Percentiles rank a stretch among this genome's conserved stretches.
Conservation (phyloP, 2,888 invertebrate species). For the Eristalinus sepulchralis region DNA sequence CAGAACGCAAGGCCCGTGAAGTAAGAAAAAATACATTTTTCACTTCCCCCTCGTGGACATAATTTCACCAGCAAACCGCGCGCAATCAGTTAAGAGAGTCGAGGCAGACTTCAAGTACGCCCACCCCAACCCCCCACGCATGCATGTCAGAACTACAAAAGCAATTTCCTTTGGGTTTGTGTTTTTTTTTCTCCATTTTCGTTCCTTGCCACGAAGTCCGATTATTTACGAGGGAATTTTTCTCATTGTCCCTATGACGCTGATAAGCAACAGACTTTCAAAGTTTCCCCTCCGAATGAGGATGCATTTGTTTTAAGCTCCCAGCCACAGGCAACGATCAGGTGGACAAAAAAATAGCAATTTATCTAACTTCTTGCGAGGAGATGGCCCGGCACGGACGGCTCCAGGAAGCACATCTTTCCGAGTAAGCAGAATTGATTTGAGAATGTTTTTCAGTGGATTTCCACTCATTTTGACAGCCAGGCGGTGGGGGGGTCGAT, state of each 20-base stretch:
- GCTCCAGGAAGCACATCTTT: neutral
- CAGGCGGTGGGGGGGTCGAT: neutral
- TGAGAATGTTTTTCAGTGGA: neutral
- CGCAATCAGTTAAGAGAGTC: neutral
- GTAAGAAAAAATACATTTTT: neutral
- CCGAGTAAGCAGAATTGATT: neutral
- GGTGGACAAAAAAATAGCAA: neutral
- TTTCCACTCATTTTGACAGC: neutral
- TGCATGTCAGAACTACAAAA: neutral
- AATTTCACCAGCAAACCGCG: neutral
- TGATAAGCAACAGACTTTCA: conserved; percentile 25
- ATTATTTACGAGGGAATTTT: neutral
- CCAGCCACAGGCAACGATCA: neutral
- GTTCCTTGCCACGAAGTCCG: neutral
- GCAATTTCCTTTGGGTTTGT: neutral
- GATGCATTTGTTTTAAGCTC: neutral
- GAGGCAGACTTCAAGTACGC: no score
- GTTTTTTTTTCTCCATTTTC: neutral
- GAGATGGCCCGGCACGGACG: neutral
- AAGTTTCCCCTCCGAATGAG: neutral
- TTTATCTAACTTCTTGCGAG: neutral
- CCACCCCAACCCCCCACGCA: neutral
- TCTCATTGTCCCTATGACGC: neutral
- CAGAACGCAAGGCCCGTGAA: neutral
- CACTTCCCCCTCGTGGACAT: neutral